Percentiles rank a stretch among this genome's conserved stretches.
phyloP scores from a whole-genome alignment of 2,113 vertebrate genomes.

The Monopterus albus region DNA sequence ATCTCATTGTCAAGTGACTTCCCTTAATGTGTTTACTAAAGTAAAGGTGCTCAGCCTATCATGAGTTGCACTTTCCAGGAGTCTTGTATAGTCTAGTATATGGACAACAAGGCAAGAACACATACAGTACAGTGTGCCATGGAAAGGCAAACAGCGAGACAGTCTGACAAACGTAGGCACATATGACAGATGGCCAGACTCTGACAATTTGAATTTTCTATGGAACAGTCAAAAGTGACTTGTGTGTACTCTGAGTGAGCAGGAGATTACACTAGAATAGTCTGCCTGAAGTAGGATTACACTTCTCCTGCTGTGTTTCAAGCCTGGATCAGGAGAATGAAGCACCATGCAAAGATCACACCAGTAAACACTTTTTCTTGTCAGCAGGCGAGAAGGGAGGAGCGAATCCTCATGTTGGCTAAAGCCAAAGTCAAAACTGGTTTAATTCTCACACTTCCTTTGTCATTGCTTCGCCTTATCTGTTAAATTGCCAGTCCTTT shows the following conservation, averaged over 20 bases:
- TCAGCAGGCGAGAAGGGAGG: constrained; percentile 13
- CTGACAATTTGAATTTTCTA: constrained; percentile 58
- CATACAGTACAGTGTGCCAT: constrained; percentile 28
- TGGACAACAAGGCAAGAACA: not conserved
- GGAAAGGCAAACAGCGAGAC: constrained; percentile 44
- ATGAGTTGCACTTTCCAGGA: constrained; percentile 35
- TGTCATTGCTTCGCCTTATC: not conserved
- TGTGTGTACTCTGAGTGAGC: constrained; percentile 62
- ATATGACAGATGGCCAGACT: constrained; percentile 66
- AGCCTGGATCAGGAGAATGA: constrained; percentile 63
- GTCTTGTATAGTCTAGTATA: constrained; percentile 9
- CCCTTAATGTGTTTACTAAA: constrained; percentile 55
- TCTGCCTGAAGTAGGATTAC: constrained; percentile 68
- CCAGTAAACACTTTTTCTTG: constrained; percentile 47
- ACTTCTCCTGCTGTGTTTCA: constrained; percentile 67
- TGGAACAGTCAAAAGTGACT: constrained; percentile 65
- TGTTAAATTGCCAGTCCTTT: not conserved
- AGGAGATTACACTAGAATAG: constrained; percentile 66
- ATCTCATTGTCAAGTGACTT: constrained; percentile 45
- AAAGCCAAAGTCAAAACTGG: constrained; percentile 11
- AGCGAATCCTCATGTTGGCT: not conserved
- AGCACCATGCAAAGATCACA: constrained; percentile 41
- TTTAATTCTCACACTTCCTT: constrained; percentile 9
- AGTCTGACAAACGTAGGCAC: constrained; percentile 48
- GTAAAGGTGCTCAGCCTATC: constrained; percentile 43